These are phyloP conservation scores for Mesitornis unicolor DNA, from an alignment of 2,113 vertebrate species.

Conservation along the genomic window DNA sequence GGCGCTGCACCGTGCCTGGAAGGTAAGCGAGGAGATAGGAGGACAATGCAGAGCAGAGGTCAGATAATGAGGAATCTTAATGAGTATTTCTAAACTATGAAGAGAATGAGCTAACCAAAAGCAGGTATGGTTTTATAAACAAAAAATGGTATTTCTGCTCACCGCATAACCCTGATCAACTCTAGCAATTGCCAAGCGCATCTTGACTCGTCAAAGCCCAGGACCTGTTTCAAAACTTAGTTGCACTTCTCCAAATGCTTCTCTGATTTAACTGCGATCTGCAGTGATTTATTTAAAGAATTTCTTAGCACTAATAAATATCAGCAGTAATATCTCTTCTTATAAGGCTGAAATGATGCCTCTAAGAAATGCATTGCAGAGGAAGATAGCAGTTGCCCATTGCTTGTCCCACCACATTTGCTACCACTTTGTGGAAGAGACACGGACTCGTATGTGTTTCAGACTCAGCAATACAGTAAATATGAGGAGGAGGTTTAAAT, in stretches of 20 bases:
- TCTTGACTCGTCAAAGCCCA: neutral
- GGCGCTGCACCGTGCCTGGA: neutral
- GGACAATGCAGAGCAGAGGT: conserved; percentile 19
- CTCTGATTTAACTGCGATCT: neutral
- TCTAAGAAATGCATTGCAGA: neutral
- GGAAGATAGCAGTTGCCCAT: neutral
- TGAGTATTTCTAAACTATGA: neutral
- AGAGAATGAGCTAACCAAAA: neutral
- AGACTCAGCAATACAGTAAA: neutral
- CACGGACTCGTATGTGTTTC: neutral
- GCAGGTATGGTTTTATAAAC: neutral
- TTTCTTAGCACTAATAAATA: neutral
- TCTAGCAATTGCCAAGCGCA: neutral
- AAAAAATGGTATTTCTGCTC: neutral
- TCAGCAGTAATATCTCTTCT: neutral
- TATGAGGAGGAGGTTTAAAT: neutral
- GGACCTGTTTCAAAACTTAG: rapidly evolving
- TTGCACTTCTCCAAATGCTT: neutral
- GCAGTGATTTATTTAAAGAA: neutral
- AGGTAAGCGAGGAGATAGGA: neutral
- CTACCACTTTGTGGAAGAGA: neutral
- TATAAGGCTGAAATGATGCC: neutral
- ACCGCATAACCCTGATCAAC: rapidly evolving
- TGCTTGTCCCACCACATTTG: neutral
- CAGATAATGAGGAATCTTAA: neutral